Percentiles rank a stretch among this genome's conserved stretches.
These are phyloP conservation scores for Aethina tumida DNA, from an alignment of 1,140 invertebrate genomes.

Conservation along the genomic window DNA sequence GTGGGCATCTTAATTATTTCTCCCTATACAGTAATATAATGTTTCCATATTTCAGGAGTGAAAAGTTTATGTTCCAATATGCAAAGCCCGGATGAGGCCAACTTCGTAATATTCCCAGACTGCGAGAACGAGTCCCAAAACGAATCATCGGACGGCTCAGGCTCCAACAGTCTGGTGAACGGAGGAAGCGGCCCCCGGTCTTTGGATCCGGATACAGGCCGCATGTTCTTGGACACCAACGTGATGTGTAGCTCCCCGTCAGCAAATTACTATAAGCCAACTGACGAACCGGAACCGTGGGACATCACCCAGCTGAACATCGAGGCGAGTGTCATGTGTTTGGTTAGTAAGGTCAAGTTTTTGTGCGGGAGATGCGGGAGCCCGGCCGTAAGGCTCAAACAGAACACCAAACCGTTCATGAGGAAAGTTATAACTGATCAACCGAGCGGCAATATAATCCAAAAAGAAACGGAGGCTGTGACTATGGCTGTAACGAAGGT, in stretches of 20 bases:
- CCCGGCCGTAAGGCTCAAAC: slow-evolving; percentile 53
- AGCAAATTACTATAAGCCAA: slow-evolving; percentile 71
- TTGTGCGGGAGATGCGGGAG: slow-evolving; percentile 59
- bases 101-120: slow-evolving; percentile 40
- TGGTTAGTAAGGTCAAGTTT: slow-evolving; percentile 71
- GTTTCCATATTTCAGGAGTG: no score
- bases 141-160: slow-evolving; percentile 16
- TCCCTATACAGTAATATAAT: no score
- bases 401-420: slow-evolving; percentile 30
- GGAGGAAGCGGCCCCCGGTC: slow-evolving; percentile 13
- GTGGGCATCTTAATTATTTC: no score
- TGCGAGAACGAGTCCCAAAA: slow-evolving; percentile 27
- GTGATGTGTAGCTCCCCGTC: slow-evolving; percentile 67
- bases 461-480: slow-evolving; percentile 32
- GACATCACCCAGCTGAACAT: slow-evolving; percentile 83
- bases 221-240: slow-evolving; percentile 56
- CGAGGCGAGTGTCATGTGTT: slow-evolving; percentile 79
- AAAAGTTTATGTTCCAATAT: slow-evolving; percentile 31
- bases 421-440: slow-evolving; percentile 22
- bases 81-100: slow-evolving; percentile 31
- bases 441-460: slow-evolving; percentile 17
- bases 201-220: slow-evolving; percentile 27
- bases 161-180: slow-evolving; percentile 10
- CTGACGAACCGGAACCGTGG: slow-evolving; percentile 78
- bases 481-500: slow-evolving; percentile 33